Base-by-base conservation (phyloP, 2,888 invertebrate species). In the Phorcus lineatus region DNA sequence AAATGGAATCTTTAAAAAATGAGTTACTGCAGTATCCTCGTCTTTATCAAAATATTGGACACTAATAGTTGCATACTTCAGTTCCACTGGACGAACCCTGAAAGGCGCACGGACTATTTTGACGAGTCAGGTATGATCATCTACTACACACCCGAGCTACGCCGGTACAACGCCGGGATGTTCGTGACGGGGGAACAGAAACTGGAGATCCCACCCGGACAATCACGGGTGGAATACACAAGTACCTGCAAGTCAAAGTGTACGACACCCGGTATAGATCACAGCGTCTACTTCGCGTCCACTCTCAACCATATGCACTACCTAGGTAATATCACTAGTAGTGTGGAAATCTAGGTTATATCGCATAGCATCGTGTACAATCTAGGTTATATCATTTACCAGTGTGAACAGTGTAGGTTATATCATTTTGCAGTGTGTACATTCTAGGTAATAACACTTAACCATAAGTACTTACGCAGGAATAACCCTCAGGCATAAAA, bases 31-130 rank as follows among this genome's bases (percentile, higher is more conserved):
- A n/a, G n/a, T n/a, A n/a, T n/a, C n/a, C n/a, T n/a, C n/a, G n/a
- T n/a, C n/a, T n/a, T n/a, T n/a, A n/a, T n/a, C n/a, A n/a, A n/a
- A n/a, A n/a, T n/a, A n/a, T n/a, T n/a, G n/a, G n/a, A n/a, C n/a
- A n/a, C n/a, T n/a, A n/a, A n/a, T n/a, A n/a, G n/a, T n/a, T n/a
- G n/a, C n/a, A n/a, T n/a, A n/a, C 47, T 47, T 4, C 78, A 88
- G 88, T 75, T 86, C 17, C 88, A 88, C 78, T 88, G 88, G 88
- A 88, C 86, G 54, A 88, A 88, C 70, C 87, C 87, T 0, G 74
- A 66, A 13, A 16, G 55, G 67, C 74, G 31, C 9, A 67, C 57
- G 19, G 75, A 74, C 28, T 85, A 81, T 62, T 79, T 40, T 17
- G 88, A 88, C 54, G 79, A 83, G 22, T 88, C 88, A 0, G 88